Evolutionary conservation across 1,140 invertebrate species (phyloP), one percentile per base, ranked within the genome.

Genomic region (Heliothis subflexa): DNA sequence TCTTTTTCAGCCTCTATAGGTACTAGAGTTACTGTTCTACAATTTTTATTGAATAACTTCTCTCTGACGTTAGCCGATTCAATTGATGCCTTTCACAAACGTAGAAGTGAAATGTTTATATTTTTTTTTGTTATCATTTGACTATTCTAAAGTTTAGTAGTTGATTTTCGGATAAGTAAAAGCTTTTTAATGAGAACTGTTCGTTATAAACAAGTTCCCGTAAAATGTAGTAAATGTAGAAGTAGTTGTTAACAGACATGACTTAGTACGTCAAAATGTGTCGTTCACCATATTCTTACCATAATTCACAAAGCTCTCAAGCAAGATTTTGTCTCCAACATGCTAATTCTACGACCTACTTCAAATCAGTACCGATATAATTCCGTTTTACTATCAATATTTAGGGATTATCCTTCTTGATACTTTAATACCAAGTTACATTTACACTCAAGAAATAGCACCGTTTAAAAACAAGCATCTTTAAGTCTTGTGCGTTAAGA

Each of bases 261-360:
- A 14, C 4, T 40, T 10, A 70, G 45, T 21, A n/a, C 21, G 47
- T 52, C 66, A 28, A 52, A 52, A 52, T 70, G 13, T 28, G 47
- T 49, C 47, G 14, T 25, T 70, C 47, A 25, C 47, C 47, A 3
- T 16, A 50, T 16, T 14, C 12, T 66, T 68, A 70, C 47, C 66
- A 70, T 70, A 70, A 70, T 25, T 50, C 47, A 50, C 47, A 50
- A 52, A 70, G 66, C 47, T 52, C 21, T 68, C 50, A 70, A 28
- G 33, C 47, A 21, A 25, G 66, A 70, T 52, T 50, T 50, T 70
- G 47, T 70, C 66, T 70, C 47, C n/a, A 52, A 52, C 47, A 70
- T 70, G 62, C 62, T 47, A 66, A 66, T 66, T 66, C 62, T 47
- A 14, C 66, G 66, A 70, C 66, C 66, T 70, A 70, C 47, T 70